These are phyloP conservation scores for Scophthalmus maximus DNA, from an alignment of 2,113 vertebrate genomes.

Conservation along the genomic window DNA sequence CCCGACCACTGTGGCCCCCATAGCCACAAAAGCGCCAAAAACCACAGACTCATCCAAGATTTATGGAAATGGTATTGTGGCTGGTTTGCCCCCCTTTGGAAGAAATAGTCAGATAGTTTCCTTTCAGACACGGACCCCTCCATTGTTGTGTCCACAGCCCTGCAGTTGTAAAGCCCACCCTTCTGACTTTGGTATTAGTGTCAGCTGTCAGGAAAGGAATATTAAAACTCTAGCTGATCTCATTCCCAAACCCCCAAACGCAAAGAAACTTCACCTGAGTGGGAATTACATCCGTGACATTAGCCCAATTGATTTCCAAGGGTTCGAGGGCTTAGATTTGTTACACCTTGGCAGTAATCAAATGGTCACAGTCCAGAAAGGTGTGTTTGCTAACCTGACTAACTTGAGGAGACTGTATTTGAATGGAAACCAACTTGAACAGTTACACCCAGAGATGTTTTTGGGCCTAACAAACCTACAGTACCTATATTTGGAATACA, in stretches of 20 bases:
- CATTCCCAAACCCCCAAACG: conserved; percentile 90
- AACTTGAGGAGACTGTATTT: conserved; percentile 95
- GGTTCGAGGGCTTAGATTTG: conserved; percentile 96
- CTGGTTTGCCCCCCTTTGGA: conserved; percentile 87
- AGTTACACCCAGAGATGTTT: conserved; percentile 96
- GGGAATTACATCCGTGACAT: conserved; percentile 95
- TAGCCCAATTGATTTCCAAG: conserved; percentile 87
- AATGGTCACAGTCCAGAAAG: conserved; percentile 88
- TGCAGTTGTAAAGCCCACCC: conserved; percentile 96
- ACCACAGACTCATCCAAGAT: conserved; percentile 95
- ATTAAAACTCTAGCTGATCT: conserved; percentile 91
- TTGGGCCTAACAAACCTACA: conserved; percentile 94
- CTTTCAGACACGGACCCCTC: conserved; percentile 94
- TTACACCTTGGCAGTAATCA: conserved; percentile 97
- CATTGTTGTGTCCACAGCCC: conserved; percentile 88
- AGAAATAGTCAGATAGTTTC: conserved; percentile 93
- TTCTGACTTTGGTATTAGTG: conserved; percentile 95
- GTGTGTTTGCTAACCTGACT: conserved; percentile 94
- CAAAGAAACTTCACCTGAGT: conserved; percentile 96
- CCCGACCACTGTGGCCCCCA: conserved; percentile 86
- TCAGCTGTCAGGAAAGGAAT: conserved; percentile 96
- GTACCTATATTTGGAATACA: conserved; percentile 98
- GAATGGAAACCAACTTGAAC: conserved; percentile 96
- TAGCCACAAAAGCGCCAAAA: conserved; percentile 92
- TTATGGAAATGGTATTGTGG: conserved; percentile 96